A percentile compares a stretch with the other conserved stretches of the same genome.
Evolutionary conservation across 2,797 vertebrate genomes (phyloP).

Genomic region (Hozukius guyotensis): DNA sequence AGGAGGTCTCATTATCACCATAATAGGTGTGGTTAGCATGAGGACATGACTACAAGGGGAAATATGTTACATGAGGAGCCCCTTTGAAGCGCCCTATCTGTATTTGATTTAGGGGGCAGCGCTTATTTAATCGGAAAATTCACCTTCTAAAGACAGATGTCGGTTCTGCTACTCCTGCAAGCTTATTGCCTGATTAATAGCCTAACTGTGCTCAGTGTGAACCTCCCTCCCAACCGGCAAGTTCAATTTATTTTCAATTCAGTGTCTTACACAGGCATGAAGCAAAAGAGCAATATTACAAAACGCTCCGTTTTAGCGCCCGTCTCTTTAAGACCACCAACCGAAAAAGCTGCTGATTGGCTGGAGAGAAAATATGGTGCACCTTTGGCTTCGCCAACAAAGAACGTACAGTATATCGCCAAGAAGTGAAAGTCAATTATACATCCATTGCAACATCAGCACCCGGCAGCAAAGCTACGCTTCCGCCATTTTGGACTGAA

Average conservation of each 20-base stretch:
- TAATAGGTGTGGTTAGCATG: background rate
- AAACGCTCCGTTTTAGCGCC: background rate
- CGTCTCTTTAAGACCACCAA: no score
- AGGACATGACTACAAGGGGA: background rate
- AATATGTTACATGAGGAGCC: background rate
- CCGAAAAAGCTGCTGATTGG: no score
- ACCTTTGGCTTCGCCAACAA: no score
- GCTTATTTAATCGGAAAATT: background rate
- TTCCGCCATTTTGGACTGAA: no score
- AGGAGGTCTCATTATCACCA: constrained; percentile 18
- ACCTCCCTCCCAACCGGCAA: background rate
- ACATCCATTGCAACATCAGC: no score
- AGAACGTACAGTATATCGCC: no score
- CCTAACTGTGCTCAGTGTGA: background rate
- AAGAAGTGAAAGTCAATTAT: no score
- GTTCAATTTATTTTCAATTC: constrained; percentile 20
- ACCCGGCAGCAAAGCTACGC: no score
- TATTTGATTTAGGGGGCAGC: background rate
- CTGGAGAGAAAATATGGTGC: no score
- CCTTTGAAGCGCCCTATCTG: constrained; percentile 9
- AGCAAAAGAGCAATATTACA: background rate
- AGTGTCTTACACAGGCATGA: background rate
- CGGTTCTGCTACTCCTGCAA: background rate
- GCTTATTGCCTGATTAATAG: constrained; percentile 22
- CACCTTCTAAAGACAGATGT: background rate